Conservation (phyloP, 2,888 invertebrate genomes). For the Agrochola macilenta region DNA sequence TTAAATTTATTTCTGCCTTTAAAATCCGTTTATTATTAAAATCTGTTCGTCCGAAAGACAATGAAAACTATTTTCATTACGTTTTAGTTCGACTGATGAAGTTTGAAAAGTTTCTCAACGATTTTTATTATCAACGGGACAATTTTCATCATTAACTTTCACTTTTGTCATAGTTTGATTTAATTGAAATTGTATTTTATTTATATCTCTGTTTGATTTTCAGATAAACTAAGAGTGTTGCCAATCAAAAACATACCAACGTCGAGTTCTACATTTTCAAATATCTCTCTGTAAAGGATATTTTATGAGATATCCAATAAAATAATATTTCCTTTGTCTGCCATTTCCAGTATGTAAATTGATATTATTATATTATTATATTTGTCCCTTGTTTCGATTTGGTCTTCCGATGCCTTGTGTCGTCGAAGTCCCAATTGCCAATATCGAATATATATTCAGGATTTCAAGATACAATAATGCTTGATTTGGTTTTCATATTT, state of each 20-base stretch:
- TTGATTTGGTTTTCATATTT: background rate
- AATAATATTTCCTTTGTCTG: slow-evolving; percentile 3
- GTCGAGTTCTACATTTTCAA: background rate
- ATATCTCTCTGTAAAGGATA: background rate
- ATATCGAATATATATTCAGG: background rate
- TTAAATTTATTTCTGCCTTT: background rate
- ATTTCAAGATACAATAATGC: background rate
- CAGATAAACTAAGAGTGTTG: background rate
- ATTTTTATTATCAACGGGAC: background rate
- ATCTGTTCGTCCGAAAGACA: background rate
- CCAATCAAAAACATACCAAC: background rate
- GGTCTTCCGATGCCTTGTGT: background rate
- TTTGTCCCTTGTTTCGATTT: background rate
- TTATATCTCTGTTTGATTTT: background rate
- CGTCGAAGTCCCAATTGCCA: background rate
- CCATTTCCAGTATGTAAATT: background rate
- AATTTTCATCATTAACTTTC: background rate
- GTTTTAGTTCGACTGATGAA: background rate
- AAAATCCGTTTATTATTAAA: slow-evolving; percentile 13
- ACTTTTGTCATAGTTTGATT: slow-evolving; percentile 1
- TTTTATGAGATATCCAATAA: background rate
- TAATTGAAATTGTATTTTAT: slow-evolving; percentile 5
- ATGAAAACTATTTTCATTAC: slow-evolving; percentile 24
- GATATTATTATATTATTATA: background rate
- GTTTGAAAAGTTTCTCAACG: background rate